Evolutionary conservation across 92 coral and sea anemone genomes (phyloP).

Genomic region (Pocillopora grandis): DNA sequence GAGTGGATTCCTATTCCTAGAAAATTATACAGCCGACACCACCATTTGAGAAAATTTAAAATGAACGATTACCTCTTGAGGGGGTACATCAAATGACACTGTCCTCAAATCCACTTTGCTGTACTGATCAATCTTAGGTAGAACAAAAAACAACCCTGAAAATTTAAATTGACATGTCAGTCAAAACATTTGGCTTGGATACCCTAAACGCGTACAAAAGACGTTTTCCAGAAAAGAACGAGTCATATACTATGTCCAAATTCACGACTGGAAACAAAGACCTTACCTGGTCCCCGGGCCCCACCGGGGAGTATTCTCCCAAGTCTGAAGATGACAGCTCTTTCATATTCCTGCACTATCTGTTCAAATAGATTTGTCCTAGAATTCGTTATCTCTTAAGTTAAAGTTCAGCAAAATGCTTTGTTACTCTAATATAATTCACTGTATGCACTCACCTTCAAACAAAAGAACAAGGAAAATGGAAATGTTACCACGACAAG

Average conservation of each 20-base stretch:
- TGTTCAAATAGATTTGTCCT: constrained; percentile 15
- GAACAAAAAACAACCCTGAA: constrained; percentile 84
- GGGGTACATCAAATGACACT: constrained; percentile 96
- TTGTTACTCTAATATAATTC: background rate
- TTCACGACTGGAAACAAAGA: no score
- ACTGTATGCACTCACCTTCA: constrained; percentile 71
- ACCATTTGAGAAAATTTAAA: background rate
- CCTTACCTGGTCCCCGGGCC: constrained; percentile 95
- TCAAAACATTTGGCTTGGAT: background rate
- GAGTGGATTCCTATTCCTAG: no score
- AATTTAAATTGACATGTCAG: background rate
- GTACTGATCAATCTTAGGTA: constrained; percentile 90
- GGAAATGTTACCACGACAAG: constrained; percentile 83
- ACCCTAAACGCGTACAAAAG: background rate
- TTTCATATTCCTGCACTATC: constrained; percentile 94
- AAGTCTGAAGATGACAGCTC: constrained; percentile 94
- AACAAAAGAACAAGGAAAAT: constrained; percentile 89
- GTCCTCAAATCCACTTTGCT: constrained; percentile 90
- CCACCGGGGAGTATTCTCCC: constrained; percentile 95
- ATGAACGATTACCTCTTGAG: constrained; percentile 82
- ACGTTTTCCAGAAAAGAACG: background rate
- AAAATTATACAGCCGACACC: background rate
- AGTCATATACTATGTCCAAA: background rate
- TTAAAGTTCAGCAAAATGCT: no score
- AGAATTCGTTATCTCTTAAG: background rate